Evolutionary conservation across 92 coral and sea anemone species (phyloP).

Genomic region (Zoanthus sociatus): DNA sequence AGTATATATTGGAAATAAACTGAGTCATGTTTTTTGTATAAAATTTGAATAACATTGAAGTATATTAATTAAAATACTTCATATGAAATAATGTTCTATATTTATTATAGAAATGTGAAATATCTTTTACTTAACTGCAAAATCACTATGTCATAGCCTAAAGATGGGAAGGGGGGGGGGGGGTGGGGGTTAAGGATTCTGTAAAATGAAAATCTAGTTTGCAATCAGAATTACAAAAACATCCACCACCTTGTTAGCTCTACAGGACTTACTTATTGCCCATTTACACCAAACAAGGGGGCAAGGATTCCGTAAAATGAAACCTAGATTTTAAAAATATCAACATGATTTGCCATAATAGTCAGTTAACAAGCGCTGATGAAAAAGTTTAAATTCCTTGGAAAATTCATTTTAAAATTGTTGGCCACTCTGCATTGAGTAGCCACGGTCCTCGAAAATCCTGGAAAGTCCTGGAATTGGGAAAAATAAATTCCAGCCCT

Average conservation of each 20-base stretch:
- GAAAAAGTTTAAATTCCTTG: not conserved
- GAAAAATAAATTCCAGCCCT: too few species aligned
- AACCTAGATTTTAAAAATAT: not conserved
- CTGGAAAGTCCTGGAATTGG: too few species aligned
- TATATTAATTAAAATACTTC: conserved; percentile 15
- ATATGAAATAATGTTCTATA: not conserved
- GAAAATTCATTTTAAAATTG: not conserved
- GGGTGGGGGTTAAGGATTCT: conserved; percentile 6
- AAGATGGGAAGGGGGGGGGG: not conserved
- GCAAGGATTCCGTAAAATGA: not conserved
- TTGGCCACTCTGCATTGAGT: too few species aligned
- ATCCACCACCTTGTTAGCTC: not conserved
- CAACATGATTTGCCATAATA: not conserved
- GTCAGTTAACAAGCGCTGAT: not conserved
- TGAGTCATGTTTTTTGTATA: not conserved
- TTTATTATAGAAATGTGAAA: conserved; percentile 8
- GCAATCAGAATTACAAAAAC: not conserved
- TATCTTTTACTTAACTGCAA: not conserved
- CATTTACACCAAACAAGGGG: not conserved
- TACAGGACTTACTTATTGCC: not conserved
- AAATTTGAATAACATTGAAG: not conserved
- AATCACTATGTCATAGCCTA: not conserved
- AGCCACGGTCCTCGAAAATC: too few species aligned
- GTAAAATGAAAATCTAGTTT: conserved; percentile 13
- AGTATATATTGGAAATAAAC: not conserved